Percentiles rank a stretch among this genome's conserved stretches.
Conservation (phyloP, 2,888 invertebrate species). For the Siphlonurus alternatus region DNA sequence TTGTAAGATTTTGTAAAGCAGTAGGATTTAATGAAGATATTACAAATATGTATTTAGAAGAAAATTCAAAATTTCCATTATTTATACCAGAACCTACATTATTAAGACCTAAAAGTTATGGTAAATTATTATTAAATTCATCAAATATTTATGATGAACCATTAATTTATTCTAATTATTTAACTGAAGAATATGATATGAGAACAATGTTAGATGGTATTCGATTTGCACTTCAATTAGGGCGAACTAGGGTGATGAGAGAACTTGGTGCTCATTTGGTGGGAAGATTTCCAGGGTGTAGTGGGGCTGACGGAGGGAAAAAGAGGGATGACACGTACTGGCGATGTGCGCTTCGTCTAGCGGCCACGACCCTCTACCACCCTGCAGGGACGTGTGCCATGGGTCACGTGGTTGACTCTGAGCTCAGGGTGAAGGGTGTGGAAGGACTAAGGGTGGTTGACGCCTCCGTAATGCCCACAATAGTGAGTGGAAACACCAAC, state of each 20-base stretch:
- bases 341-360: slow-evolving; percentile 46
- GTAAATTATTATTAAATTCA: slow-evolving; percentile 46
- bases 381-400: slow-evolving; percentile 69
- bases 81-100: slow-evolving; percentile 50
- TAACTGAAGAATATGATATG: background rate
- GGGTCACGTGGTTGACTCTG: slow-evolving; percentile 36
- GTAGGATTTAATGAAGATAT: background rate
- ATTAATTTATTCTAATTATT: slow-evolving; percentile 48
- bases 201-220: background rate
- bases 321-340: slow-evolving; percentile 42
- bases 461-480: slow-evolving; percentile 22
- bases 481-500: slow-evolving; percentile 21
- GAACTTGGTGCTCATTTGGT: background rate
- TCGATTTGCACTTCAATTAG: background rate
- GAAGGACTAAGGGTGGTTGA: slow-evolving; percentile 21
- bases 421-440: slow-evolving; percentile 18
- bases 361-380: slow-evolving; percentile 65
- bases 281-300: background rate
- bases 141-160: slow-evolving; percentile 55
- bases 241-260: background rate
- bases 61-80: background rate
- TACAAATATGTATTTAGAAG: background rate
- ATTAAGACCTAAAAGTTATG: slow-evolving; percentile 55
- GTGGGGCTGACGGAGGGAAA: no score
- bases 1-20: background rate